A percentile compares a stretch with the other conserved stretches of the same genome.
Conservation (phyloP, 2,888 invertebrate species). For the Drosophila borborema region DNA sequence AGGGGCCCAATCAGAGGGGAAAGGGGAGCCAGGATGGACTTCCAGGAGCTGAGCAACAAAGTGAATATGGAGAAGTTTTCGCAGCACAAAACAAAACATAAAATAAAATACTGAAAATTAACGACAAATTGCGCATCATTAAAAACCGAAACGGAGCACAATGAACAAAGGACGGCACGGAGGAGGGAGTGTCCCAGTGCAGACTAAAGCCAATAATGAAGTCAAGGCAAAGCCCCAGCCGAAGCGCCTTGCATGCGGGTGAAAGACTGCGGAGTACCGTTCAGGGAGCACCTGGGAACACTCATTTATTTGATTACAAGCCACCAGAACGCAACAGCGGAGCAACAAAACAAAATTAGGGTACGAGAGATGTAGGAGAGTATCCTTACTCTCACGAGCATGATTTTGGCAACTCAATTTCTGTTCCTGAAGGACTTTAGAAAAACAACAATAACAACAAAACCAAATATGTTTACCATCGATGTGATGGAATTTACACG, state of each 20-base stretch:
- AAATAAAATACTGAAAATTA: constrained; percentile 75
- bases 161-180: not conserved
- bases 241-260: constrained; percentile 8
- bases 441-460: not conserved
- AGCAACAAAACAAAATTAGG: constrained; percentile 10
- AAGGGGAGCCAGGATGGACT: not conserved
- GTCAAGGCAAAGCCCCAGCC: constrained; percentile 41
- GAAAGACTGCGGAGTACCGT: not conserved
- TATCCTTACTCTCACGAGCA: not conserved
- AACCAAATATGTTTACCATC: constrained; percentile 57
- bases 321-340: constrained; percentile 54
- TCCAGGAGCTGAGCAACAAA: constrained; percentile 47
- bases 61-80: constrained; percentile 44
- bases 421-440: constrained; percentile 15
- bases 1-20: constrained; percentile 31
- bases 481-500: constrained; percentile 50
- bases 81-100: constrained; percentile 64
- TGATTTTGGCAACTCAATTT: constrained; percentile 28
- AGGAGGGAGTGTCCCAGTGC: not conserved
- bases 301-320: constrained; percentile 77
- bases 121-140: constrained; percentile 81
- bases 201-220: constrained; percentile 64
- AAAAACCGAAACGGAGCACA: constrained; percentile 49
- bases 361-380: not conserved
- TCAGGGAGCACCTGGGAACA: constrained; percentile 64